Conservation (phyloP, 1,140 invertebrate species). For the Centruroides vittatus region DNA sequence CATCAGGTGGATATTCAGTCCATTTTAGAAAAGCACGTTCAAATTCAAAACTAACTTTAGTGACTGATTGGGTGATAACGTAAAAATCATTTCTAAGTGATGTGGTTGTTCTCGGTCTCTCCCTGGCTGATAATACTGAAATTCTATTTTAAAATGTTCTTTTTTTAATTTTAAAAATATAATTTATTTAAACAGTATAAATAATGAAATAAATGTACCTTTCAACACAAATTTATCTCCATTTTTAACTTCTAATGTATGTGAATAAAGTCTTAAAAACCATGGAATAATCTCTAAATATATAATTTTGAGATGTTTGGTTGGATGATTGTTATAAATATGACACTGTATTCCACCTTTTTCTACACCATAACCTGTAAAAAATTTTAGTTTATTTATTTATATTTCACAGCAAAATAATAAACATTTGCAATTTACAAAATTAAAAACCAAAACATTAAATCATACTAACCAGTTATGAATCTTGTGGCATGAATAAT, state of each 20-base stretch:
- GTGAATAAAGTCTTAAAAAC: conserved; percentile 84
- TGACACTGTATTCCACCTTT: conserved; percentile 52
- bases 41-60: conserved; percentile 72
- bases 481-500: conserved; percentile 62
- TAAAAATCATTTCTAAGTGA: conserved; percentile 74
- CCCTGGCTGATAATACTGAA: conserved; percentile 55
- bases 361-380: conserved; percentile 48
- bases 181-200: neutral
- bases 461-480: conserved; percentile 43
- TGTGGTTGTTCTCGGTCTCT: conserved; percentile 66
- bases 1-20: conserved; percentile 98
- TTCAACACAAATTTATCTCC: conserved; percentile 38
- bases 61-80: conserved; percentile 59
- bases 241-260: conserved; percentile 58
- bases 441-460: no score
- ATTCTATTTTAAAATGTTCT: neutral
- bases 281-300: conserved; percentile 58
- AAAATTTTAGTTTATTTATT: no score
- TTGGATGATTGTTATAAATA: conserved; percentile 28
- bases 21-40: conserved; percentile 92
- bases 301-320: conserved; percentile 26
- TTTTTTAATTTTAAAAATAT: no score
- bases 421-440: no score
- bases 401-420: no score
- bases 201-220: conserved; percentile 30